A percentile compares a stretch with the other conserved stretches of the same genome.
phyloP scores from a whole-genome alignment of 2,888 invertebrate genomes.

The Drosophila melanosoma region DNA sequence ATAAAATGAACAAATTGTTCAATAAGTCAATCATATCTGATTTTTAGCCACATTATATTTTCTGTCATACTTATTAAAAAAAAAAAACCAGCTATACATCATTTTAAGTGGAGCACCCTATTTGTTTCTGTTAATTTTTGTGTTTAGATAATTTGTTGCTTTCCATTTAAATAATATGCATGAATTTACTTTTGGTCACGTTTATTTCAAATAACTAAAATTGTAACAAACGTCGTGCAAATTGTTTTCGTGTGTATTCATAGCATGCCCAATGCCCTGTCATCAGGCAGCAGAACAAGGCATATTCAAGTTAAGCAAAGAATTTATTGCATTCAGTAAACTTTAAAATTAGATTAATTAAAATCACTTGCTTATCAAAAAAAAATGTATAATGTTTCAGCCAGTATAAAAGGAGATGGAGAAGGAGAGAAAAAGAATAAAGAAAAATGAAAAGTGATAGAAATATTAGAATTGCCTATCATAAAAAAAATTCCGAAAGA shows the following conservation, averaged over 20 bases:
- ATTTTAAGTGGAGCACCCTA: conserved; percentile 23
- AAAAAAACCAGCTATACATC: background rate
- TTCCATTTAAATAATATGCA: conserved; percentile 26
- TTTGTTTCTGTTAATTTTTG: background rate
- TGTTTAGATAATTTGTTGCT: background rate
- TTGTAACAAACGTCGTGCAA: conserved; percentile 31
- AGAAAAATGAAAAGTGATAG: too few relatives aligned
- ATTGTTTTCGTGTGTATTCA: conserved; percentile 9
- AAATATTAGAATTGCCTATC: background rate
- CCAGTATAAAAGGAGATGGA: background rate
- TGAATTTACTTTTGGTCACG: conserved; percentile 60
- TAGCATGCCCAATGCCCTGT: conserved; percentile 12
- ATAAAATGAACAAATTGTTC: background rate
- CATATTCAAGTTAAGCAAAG: background rate
- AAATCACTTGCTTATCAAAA: background rate
- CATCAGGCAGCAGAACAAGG: background rate
- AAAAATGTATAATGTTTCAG: background rate
- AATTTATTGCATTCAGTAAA: background rate
- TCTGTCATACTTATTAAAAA: background rate
- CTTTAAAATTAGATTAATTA: background rate
- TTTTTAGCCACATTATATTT: background rate
- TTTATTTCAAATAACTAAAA: conserved; percentile 61
- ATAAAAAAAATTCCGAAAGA: too few relatives aligned
- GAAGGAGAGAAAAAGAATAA: background rate
- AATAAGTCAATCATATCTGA: background rate